phyloP scores from a whole-genome alignment of 2,113 vertebrate species.

The Bothrops jararaca region DNA sequence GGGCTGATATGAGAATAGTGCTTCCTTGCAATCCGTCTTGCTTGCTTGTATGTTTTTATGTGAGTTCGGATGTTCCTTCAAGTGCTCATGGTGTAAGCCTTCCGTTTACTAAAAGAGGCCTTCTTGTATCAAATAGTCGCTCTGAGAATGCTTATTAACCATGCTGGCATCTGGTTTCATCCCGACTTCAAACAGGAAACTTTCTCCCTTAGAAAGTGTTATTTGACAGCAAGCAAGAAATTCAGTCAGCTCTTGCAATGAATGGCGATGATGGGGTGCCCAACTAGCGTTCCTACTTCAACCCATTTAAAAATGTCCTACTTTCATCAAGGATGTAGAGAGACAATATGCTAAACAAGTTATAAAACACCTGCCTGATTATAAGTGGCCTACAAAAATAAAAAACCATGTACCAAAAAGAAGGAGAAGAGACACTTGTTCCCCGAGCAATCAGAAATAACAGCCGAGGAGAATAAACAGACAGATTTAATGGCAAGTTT shows the following conservation, averaged over 20 bases:
- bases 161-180: neutral
- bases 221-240: neutral
- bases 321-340: neutral
- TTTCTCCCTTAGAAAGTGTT: neutral
- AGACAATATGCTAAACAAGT: neutral
- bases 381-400: constrained; percentile 1
- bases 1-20: neutral
- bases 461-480: neutral
- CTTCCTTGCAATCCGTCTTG: neutral
- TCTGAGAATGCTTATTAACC: neutral
- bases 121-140: neutral
- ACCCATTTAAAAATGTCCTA: neutral
- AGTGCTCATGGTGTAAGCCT: neutral
- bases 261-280: neutral
- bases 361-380: constrained; percentile 17
- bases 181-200: neutral
- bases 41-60: neutral
- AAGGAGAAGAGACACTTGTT: constrained; percentile 4
- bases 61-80: neutral
- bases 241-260: neutral
- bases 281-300: neutral
- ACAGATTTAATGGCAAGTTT: neutral
- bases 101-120: neutral
- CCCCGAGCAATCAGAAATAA: constrained; percentile 11
- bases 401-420: neutral